Conservation (phyloP, 2,888 invertebrate genomes). For the Ethmia dodecea region DNA sequence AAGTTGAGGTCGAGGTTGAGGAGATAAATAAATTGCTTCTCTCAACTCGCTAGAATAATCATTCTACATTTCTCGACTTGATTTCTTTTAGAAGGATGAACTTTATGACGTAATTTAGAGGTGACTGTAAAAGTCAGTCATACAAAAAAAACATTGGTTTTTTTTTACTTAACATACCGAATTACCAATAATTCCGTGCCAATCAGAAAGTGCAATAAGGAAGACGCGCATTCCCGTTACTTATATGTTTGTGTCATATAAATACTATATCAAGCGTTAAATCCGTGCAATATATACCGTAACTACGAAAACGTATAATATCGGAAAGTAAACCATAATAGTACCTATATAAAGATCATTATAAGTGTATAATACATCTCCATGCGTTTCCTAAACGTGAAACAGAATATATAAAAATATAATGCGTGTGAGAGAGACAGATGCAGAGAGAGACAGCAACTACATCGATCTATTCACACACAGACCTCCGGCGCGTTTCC, state of each 20-base stretch:
- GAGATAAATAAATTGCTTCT: no score
- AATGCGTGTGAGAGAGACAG: conserved; percentile 67
- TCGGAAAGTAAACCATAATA: neutral
- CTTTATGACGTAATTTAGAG: no score
- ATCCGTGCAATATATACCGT: conserved; percentile 17
- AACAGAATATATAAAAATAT: conserved; percentile 32
- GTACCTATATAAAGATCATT: neutral
- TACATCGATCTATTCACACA: conserved; percentile 74
- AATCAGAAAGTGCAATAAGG: conserved; percentile 17
- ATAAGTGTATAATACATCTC: neutral
- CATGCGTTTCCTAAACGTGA: conserved; percentile 6
- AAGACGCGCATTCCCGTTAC: conserved; percentile 24
- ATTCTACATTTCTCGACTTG: no score
- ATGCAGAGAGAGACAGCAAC: conserved; percentile 69
- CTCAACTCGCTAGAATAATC: no score
- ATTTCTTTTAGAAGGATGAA: no score
- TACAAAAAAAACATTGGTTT: no score
- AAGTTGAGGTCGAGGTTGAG: no score
- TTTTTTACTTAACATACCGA: no score
- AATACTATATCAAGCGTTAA: conserved; percentile 17
- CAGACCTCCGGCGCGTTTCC: conserved; percentile 64
- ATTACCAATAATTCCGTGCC: no score
- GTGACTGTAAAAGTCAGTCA: no score
- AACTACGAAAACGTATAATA: conserved; percentile 8
- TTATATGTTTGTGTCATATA: conserved; percentile 10